Evolutionary conservation across 1,140 invertebrate genomes (phyloP).

Genomic region (Meteorus sp.): DNA sequence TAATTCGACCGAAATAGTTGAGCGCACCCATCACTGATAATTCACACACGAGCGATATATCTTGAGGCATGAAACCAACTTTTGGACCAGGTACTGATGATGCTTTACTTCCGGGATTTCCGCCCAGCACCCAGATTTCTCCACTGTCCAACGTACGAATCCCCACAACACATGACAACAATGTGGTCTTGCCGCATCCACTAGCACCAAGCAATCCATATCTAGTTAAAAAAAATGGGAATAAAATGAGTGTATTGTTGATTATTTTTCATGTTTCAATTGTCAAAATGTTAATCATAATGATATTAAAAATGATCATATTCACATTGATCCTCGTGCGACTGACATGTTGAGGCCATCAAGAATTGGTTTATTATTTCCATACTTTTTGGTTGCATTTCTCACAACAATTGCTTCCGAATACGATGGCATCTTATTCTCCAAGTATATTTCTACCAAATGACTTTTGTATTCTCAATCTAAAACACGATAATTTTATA

Average conservation of each 20-base stretch:
- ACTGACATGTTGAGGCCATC: constrained; percentile 66
- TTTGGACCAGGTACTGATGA: constrained; percentile 77
- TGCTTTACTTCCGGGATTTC: constrained; percentile 69
- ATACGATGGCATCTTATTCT: constrained; percentile 8
- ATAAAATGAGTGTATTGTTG: background rate
- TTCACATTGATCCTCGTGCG: constrained; percentile 67
- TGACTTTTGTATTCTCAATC: background rate
- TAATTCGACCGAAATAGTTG: constrained; percentile 86
- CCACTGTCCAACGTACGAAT: constrained; percentile 74
- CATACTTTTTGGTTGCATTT: constrained; percentile 64
- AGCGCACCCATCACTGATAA: constrained; percentile 85
- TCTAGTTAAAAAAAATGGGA: constrained; percentile 55
- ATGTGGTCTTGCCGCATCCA: constrained; percentile 83
- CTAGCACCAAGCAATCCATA: constrained; percentile 86
- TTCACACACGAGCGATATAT: constrained; percentile 84
- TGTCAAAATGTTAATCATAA: background rate
- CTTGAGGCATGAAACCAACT: constrained; percentile 89
- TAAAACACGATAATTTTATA: background rate
- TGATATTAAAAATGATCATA: constrained; percentile 26
- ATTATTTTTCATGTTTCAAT: background rate
- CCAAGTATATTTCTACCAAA: too few species aligned
- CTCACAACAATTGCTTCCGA: constrained; percentile 60
- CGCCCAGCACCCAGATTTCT: constrained; percentile 77
- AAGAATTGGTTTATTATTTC: constrained; percentile 59
- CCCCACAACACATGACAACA: constrained; percentile 85